A percentile compares a stretch with the other conserved stretches of the same genome.
Evolutionary conservation across 1,140 invertebrate genomes (phyloP).

Genomic region (Lamellibrachia luymesi): DNA sequence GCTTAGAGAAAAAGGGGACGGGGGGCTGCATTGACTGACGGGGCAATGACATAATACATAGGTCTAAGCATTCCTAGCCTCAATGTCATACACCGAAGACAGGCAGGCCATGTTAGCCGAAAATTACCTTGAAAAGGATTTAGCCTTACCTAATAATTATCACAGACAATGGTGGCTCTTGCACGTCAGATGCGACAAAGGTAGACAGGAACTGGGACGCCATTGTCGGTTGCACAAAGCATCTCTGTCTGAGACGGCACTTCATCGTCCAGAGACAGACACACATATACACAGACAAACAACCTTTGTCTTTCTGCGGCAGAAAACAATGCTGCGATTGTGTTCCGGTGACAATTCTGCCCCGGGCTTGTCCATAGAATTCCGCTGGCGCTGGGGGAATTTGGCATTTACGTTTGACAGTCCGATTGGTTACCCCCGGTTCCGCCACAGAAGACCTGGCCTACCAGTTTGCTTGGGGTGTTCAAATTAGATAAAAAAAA

Average conservation of each 20-base stretch:
- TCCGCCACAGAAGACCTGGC: not conserved
- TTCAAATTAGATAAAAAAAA: not conserved
- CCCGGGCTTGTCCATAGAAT: not conserved
- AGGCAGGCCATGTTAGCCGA: not conserved
- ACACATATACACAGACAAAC: not conserved
- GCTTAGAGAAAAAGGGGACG: not conserved
- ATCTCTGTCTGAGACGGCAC: not conserved
- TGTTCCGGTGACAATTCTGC: not conserved
- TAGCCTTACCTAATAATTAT: constrained; percentile 1
- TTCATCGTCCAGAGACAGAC: not conserved
- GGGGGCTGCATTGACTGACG: not conserved
- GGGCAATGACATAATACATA: not conserved
- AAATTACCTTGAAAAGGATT: not conserved
- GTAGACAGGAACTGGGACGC: not conserved
- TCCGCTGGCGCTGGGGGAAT: not conserved
- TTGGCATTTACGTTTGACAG: not conserved
- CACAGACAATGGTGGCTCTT: not conserved
- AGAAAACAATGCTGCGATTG: not conserved
- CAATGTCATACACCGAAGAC: not conserved
- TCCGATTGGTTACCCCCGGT: not conserved
- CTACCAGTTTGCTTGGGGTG: not conserved
- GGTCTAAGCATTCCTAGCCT: not conserved
- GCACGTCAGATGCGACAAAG: not conserved
- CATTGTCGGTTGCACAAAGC: not conserved
- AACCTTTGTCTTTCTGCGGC: not conserved